phyloP scores from a whole-genome alignment of 2,888 invertebrate genomes.

The Drosophila mimetica region DNA sequence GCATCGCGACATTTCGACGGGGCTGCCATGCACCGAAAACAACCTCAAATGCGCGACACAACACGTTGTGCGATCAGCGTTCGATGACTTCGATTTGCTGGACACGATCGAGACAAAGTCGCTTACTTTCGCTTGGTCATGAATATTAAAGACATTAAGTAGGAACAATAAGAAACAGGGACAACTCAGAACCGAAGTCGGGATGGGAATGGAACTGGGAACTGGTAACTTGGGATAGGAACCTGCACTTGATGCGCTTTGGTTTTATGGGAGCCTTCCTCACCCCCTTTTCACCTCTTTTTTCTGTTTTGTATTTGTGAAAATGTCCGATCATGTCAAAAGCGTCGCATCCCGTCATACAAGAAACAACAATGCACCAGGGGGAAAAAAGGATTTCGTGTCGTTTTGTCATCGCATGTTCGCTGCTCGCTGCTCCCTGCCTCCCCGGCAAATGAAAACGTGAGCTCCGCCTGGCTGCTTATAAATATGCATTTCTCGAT shows the following conservation, averaged over 20 bases:
- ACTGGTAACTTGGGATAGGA: constrained; percentile 3
- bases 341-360: constrained; percentile 52
- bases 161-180: constrained; percentile 67
- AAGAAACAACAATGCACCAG: constrained; percentile 36
- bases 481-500: constrained; percentile 76
- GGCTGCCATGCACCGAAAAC: constrained; percentile 22
- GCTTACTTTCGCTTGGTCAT: constrained; percentile 81
- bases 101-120: constrained; percentile 81
- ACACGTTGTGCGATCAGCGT: constrained; percentile 52
- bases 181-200: constrained; percentile 15
- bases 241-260: constrained; percentile 71
- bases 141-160: constrained; percentile 81
- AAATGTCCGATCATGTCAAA: constrained; percentile 78
- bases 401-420: constrained; percentile 81
- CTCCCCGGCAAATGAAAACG: constrained; percentile 72
- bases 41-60: constrained; percentile 22
- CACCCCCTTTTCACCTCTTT: background rate
- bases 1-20: constrained; percentile 54
- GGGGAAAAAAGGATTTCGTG: constrained; percentile 74
- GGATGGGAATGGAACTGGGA: constrained; percentile 15
- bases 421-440: constrained; percentile 10
- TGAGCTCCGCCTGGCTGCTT: constrained; percentile 61
- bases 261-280: constrained; percentile 62
- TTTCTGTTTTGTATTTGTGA: constrained; percentile 54
- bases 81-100: constrained; percentile 65